Evolutionary conservation across 2,113 vertebrate species (phyloP), one percentile per base, ranked within the genome.

Genomic region (Galeopterus variegatus): DNA sequence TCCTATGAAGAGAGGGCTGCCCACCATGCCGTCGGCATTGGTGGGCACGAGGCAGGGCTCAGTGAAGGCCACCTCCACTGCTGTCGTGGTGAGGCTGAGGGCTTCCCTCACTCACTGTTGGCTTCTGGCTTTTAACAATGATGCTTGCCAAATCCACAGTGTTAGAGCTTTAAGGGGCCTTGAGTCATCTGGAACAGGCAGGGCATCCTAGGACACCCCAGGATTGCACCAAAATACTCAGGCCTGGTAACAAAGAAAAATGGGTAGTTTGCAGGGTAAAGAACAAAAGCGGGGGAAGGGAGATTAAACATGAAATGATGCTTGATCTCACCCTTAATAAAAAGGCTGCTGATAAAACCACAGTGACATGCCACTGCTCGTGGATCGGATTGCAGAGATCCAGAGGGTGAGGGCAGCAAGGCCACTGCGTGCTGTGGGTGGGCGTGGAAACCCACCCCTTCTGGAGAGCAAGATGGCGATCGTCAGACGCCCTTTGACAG

Each of bases 191-290:
- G 76, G 90, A 85, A 50, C 18, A 76, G n/a, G 7, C 3, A 31
- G 36, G 41, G 50, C 4, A 1, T 72, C 19, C 62, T 89, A 18
- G 33, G 21, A 82, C 19, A 64, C 54, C 45, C n/a, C 79, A 92
- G 54, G 52, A 73, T 52, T 77, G 41, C 33, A 70, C 88, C 73
- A 45, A 77, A 82, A 69, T 77, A 85, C 17, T 28, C 41, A 12
- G 45, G 3, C n/a, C 54, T 72, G 33, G 28, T 70, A 54, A 85
- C 87, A 92, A 80, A 92, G 50, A 83, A 85, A 94, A 79, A n/a
- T 26, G 72, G 12, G 13, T 45, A 7, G 90, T 70, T 97, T 45
- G 4, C 14, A 62, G 28, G 50, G 54, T 41, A 72, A 94, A n/a
- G 21, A 31, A 69, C 23, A 11, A 54, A 54, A 52, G 31, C 14